Conservation (phyloP, 1,140 invertebrate species). For the Drosophila aff. region DNA sequence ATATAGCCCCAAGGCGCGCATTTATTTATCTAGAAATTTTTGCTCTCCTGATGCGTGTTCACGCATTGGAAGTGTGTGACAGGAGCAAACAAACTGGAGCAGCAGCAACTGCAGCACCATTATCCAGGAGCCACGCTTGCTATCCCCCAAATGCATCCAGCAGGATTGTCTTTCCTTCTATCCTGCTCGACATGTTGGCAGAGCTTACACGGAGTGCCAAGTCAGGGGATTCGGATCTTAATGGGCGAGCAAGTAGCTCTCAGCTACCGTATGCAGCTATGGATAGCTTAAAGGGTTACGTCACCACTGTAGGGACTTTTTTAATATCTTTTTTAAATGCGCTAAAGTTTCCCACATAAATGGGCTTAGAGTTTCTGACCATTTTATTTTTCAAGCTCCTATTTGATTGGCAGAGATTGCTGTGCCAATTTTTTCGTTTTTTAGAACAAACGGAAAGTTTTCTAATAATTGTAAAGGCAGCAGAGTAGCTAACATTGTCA, state of each 20-base stretch:
- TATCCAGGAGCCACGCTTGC: constrained; percentile 13
- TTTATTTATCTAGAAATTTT: constrained; percentile 66
- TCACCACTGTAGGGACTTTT: background rate
- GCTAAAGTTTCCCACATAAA: constrained; percentile 3
- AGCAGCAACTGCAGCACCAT: constrained; percentile 39
- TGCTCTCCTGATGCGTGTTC: constrained; percentile 52
- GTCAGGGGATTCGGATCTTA: constrained; percentile 26
- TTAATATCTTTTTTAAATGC: constrained; percentile 2
- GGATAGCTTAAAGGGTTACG: constrained; percentile 8
- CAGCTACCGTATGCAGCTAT: background rate
- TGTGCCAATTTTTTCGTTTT: background rate
- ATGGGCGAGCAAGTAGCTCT: constrained; percentile 18
- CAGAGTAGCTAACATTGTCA: background rate
- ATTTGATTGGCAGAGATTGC: constrained; percentile 1
- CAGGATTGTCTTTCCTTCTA: constrained; percentile 43
- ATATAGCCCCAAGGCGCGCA: constrained; percentile 20
- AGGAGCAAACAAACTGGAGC: constrained; percentile 40
- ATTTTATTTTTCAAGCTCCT: background rate
- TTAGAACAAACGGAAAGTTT: background rate
- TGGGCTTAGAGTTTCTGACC: constrained; percentile 4
- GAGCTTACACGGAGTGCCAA: constrained; percentile 50
- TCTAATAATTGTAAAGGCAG: background rate
- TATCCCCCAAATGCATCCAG: constrained; percentile 22
- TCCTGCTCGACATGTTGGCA: constrained; percentile 41
- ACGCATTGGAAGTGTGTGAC: constrained; percentile 53